Percentiles rank a stretch among this genome's conserved stretches.
These are phyloP conservation scores for Mamestra brassicae DNA, from an alignment of 2,888 invertebrate genomes.

Conservation along the genomic window DNA sequence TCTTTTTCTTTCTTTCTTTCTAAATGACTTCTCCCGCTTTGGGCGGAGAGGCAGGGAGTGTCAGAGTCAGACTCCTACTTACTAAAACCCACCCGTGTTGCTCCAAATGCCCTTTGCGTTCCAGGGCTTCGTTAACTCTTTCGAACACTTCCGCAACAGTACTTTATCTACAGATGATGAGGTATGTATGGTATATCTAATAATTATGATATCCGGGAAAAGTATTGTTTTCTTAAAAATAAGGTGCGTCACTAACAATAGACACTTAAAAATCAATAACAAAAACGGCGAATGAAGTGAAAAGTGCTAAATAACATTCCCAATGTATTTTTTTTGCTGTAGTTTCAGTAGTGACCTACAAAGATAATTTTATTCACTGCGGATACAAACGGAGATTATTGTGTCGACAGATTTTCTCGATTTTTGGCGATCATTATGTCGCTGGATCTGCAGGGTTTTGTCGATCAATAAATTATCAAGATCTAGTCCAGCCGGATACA, in stretches of 20 bases:
- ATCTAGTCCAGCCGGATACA: too few relatives aligned
- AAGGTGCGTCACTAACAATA: neutral
- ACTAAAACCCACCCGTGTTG: too few relatives aligned
- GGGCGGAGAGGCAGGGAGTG: too few relatives aligned
- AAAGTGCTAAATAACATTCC: neutral
- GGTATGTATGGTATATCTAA: too few relatives aligned
- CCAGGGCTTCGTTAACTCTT: too few relatives aligned
- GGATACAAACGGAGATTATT: neutral
- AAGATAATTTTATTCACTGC: slow-evolving; percentile 20
- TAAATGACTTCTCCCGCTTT: neutral
- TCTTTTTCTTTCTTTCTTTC: too few relatives aligned
- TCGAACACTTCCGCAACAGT: too few relatives aligned
- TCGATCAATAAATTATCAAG: too few relatives aligned
- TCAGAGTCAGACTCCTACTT: too few relatives aligned
- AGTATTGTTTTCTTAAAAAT: neutral
- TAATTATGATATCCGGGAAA: too few relatives aligned
- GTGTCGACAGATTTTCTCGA: neutral
- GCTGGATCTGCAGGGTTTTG: neutral
- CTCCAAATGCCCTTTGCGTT: too few relatives aligned
- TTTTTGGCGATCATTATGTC: neutral
- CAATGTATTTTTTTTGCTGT: neutral
- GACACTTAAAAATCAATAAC: slow-evolving; percentile 1
- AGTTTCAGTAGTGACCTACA: neutral
- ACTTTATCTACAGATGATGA: too few relatives aligned
- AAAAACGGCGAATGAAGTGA: slow-evolving; percentile 3